Percentiles rank a stretch among this genome's conserved stretches.
Evolutionary conservation across 1,140 invertebrate species (phyloP).

Genomic region (Hermetia illucens): DNA sequence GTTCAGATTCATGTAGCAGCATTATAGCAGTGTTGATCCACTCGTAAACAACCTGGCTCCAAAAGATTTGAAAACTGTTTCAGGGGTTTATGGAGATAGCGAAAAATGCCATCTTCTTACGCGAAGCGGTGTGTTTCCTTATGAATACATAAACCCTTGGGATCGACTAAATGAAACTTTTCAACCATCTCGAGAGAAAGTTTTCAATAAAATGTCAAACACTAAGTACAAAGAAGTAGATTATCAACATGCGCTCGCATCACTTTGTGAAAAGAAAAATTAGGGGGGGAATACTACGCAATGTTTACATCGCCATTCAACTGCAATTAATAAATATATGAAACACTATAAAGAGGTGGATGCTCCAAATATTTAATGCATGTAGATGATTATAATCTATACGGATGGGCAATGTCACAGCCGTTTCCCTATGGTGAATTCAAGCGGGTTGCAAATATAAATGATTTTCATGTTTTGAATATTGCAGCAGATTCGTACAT

Average conservation of each 20-base stretch:
- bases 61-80: too few species aligned
- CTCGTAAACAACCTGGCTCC: too few species aligned
- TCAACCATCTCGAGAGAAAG: slow-evolving; percentile 25
- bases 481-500: slow-evolving; percentile 22
- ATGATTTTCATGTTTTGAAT: slow-evolving; percentile 23
- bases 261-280: slow-evolving; percentile 29
- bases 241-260: slow-evolving; percentile 31
- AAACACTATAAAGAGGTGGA: slow-evolving; percentile 26
- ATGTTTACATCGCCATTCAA: slow-evolving; percentile 25
- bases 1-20: too few species aligned
- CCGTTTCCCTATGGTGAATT: slow-evolving; percentile 30
- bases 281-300: slow-evolving; percentile 26
- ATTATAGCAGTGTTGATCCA: too few species aligned
- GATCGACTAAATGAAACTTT: slow-evolving; percentile 21
- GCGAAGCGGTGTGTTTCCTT: not conserved
- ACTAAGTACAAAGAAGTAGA: slow-evolving; percentile 30
- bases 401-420: slow-evolving; percentile 35
- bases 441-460: slow-evolving; percentile 26
- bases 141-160: slow-evolving; percentile 20
- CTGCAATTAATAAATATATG: slow-evolving; percentile 34
- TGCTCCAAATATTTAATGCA: slow-evolving; percentile 29
- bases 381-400: slow-evolving; percentile 39
- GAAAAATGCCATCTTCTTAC: too few species aligned
- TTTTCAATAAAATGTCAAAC: slow-evolving; percentile 31
- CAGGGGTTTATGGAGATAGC: too few species aligned